Conservation (phyloP, 2,113 vertebrate species). For the Heterochromis multidens region DNA sequence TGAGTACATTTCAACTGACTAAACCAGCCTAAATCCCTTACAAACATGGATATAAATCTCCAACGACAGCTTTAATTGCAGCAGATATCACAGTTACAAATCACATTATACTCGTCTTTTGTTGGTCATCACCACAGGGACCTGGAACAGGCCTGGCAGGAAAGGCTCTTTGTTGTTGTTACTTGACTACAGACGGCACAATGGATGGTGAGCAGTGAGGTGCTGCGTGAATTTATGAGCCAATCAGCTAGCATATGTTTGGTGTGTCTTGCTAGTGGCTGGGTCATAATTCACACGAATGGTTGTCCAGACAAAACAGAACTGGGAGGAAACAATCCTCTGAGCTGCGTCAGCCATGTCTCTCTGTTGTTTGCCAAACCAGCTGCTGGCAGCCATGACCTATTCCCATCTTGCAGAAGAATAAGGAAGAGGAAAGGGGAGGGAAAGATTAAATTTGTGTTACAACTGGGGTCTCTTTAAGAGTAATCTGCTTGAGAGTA, state of each 20-base stretch:
- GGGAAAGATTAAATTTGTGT: slow-evolving; percentile 10
- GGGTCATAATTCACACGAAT: slow-evolving; percentile 64
- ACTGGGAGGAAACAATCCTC: slow-evolving; percentile 23
- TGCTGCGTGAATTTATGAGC: slow-evolving; percentile 62
- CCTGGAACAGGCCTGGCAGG: background rate
- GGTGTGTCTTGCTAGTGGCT: slow-evolving; percentile 37
- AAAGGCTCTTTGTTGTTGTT: slow-evolving; percentile 33
- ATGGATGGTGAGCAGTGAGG: slow-evolving; percentile 20
- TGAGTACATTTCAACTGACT: background rate
- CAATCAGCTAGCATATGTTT: slow-evolving; percentile 66
- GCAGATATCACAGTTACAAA: background rate
- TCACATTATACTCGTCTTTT: background rate
- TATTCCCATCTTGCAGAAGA: slow-evolving; percentile 9
- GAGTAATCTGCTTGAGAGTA: background rate
- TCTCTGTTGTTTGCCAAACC: slow-evolving; percentile 27
- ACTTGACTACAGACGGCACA: slow-evolving; percentile 40
- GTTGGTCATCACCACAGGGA: background rate
- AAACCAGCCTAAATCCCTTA: slow-evolving; percentile 8
- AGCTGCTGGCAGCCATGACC: slow-evolving; percentile 8
- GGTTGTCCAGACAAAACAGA: slow-evolving; percentile 41
- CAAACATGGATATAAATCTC: background rate
- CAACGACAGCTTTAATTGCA: background rate
- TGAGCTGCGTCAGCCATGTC: slow-evolving; percentile 34
- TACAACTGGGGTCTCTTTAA: slow-evolving; percentile 2
- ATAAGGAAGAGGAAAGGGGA: background rate